Percentiles rank a stretch among this genome's conserved stretches.
phyloP scores from a whole-genome alignment of 2,888 invertebrate genomes.

The Drosophila neotestacea region DNA sequence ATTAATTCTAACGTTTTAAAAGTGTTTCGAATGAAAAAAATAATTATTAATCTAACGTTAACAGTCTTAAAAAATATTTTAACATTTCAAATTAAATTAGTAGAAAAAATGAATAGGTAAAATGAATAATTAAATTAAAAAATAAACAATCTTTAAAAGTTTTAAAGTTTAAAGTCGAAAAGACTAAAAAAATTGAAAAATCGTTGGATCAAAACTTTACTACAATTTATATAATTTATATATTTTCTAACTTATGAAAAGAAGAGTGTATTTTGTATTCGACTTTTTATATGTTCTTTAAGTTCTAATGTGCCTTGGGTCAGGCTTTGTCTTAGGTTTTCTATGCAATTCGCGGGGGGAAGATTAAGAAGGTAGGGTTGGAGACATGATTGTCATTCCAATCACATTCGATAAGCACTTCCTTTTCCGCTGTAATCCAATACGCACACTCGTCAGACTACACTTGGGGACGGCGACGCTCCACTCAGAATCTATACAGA shows the following conservation, averaged over 20 bases:
- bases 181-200: no score
- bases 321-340: slow-evolving; percentile 23
- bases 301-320: slow-evolving; percentile 15
- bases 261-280: slow-evolving; percentile 7
- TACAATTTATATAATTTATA: no score
- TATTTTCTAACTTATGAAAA: not conserved
- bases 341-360: not conserved
- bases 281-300: not conserved
- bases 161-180: no score
- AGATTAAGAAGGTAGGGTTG: slow-evolving; percentile 1
- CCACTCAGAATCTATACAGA: not conserved
- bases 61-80: no score
- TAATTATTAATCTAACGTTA: no score
- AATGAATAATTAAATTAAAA: no score
- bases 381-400: slow-evolving; percentile 40
- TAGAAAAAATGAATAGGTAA: no score
- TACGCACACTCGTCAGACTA: slow-evolving; percentile 30
- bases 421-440: slow-evolving; percentile 62
- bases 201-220: no score
- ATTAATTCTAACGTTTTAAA: no score
- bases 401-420: slow-evolving; percentile 40
- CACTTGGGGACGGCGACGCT: slow-evolving; percentile 4
- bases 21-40: no score
- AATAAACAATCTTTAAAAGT: no score
- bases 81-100: no score